Base-by-base conservation (phyloP, 2,797 vertebrate species). In the Triplophysa bombifrons region DNA sequence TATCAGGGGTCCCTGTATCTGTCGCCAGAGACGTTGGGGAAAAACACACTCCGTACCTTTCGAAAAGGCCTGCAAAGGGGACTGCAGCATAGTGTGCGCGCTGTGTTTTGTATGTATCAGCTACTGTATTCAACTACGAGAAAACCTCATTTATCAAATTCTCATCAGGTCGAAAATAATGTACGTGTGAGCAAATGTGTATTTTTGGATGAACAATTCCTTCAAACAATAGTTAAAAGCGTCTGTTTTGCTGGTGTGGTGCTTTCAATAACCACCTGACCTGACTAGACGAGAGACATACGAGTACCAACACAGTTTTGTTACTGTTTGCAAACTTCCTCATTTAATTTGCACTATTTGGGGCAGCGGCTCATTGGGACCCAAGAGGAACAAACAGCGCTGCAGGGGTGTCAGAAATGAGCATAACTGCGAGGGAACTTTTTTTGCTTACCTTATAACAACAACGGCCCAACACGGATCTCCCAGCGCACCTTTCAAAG, bases 11-110 rank as follows among this genome's bases (percentile, higher is more conserved):
- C 86, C 84, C 86, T 89, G 90, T 89, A 86, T 86, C 83, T 85
- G 53, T 78, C 27, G 53, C 83, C 71, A 87, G 71, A 85, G 76
- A 81, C 66, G 22, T 48, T 22, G 30, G 65, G 27, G 16, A 19
- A 78, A 69, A 56, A 83, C 85, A 71, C 78, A 65, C 86, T 87
- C 84, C 72, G 80, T 85, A 93, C 91, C 92, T 93, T 93, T 93
- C 64, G 48, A 89, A 89, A 87, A 80, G 85, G 91, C 89, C 89
- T 92, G 83, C 61, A 82, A 89, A 88, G 87, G 84, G 83, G 84
- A 74, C 82, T 50, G 58, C 82, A 84, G 86, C 78, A 70, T 84
- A 22, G 74, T 56, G 13, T 13, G 55, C 34, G 0, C 70, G 50
- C 25, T 63, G 14, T 46, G 48, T 55, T 64, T 78, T 72, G 16